These are phyloP conservation scores for Chrysocyon brachyurus DNA, from an alignment of 2,797 vertebrate species.

Conservation along the genomic window DNA sequence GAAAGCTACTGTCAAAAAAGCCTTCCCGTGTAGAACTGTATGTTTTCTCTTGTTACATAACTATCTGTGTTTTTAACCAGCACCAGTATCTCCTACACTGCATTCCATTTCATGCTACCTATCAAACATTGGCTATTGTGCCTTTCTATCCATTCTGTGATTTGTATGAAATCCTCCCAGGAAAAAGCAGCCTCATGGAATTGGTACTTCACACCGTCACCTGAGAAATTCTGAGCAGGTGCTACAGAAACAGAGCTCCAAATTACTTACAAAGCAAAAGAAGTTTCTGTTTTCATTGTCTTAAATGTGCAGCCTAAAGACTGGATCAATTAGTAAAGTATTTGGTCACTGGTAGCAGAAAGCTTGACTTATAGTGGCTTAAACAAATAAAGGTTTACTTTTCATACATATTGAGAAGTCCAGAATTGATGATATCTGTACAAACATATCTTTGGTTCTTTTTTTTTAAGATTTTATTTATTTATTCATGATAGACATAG, in stretches of 20 bases:
- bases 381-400: neutral
- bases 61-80: neutral
- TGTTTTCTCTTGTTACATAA: neutral
- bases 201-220: neutral
- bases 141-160: neutral
- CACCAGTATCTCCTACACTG: neutral
- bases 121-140: neutral
- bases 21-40: neutral
- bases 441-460: neutral
- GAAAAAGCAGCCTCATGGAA: neutral
- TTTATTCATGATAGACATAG: no score
- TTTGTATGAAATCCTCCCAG: slow-evolving; percentile 18
- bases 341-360: neutral
- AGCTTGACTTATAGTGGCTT: neutral
- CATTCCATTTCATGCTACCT: neutral
- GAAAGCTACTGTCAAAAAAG: slow-evolving; percentile 22
- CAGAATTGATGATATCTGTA: neutral
- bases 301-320: neutral
- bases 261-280: neutral
- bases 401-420: neutral
- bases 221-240: neutral
- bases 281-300: neutral
- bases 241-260: neutral
- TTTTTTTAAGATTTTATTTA: no score
- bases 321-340: neutral